Conservation (phyloP, 2,797 vertebrate genomes). For the Numenius phaeopus region DNA sequence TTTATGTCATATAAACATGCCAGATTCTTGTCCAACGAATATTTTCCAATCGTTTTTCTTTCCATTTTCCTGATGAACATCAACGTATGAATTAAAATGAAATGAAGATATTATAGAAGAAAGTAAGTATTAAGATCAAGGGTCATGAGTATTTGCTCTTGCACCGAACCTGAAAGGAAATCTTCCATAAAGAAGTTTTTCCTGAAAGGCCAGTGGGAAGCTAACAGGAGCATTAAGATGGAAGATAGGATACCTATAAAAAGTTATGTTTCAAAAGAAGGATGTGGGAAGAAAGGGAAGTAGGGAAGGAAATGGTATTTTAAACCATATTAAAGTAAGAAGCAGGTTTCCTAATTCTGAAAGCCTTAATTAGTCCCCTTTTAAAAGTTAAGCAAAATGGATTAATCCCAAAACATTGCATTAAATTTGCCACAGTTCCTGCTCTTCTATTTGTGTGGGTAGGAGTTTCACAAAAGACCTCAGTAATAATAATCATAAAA, state of each 20-base stretch:
- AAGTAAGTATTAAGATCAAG: slow-evolving; percentile 8
- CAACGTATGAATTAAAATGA: neutral
- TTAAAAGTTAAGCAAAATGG: neutral
- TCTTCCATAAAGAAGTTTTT: slow-evolving; percentile 65
- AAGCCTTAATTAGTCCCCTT: slow-evolving; percentile 41
- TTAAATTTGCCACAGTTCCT: slow-evolving; percentile 47
- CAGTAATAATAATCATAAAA: slow-evolving; percentile 22
- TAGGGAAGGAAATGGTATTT: slow-evolving; percentile 68
- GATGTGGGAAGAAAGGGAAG: slow-evolving; percentile 63
- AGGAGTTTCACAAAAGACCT: slow-evolving; percentile 55
- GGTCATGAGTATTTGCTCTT: slow-evolving; percentile 18
- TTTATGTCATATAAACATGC: neutral
- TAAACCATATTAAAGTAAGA: slow-evolving; percentile 37
- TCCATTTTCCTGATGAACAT: neutral
- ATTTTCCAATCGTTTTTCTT: neutral
- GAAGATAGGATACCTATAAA: slow-evolving; percentile 68
- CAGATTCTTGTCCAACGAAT: neutral
- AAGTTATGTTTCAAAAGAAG: slow-evolving; percentile 58
- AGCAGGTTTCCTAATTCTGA: slow-evolving; percentile 40
- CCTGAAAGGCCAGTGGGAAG: slow-evolving; percentile 31
- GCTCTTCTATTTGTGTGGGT: slow-evolving; percentile 30
- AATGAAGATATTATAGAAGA: neutral
- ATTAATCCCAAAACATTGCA: slow-evolving; percentile 35
- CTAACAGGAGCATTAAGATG: slow-evolving; percentile 44
- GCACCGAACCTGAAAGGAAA: slow-evolving; percentile 48